Conservation (phyloP, 2,888 invertebrate species). For the Tanaodytes sp. region DNA sequence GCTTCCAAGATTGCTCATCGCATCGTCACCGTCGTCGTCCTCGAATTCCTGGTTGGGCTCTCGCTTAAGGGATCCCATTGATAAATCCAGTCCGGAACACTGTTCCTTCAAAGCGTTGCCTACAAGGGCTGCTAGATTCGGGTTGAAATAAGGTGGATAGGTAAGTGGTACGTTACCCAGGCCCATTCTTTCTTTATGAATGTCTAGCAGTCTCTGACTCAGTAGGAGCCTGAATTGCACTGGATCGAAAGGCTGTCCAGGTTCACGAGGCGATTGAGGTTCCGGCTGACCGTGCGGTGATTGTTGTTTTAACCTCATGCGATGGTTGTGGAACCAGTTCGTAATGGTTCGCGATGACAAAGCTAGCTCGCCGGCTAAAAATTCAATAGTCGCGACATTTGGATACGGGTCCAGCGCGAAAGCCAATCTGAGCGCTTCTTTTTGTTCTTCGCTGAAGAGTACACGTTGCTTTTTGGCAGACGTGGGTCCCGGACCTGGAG, state of each 20-base stretch:
- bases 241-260: conserved; percentile 89
- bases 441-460: conserved; percentile 98
- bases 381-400: conserved; percentile 95
- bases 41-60: conserved; percentile 86
- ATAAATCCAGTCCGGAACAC: conserved; percentile 89
- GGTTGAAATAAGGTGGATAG: conserved; percentile 85
- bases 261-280: conserved; percentile 83
- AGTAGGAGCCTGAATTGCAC: conserved; percentile 91
- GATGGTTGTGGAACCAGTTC: conserved; percentile 99
- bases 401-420: conserved; percentile 98
- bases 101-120: conserved; percentile 84
- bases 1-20: conserved; percentile 83
- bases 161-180: conserved; percentile 84
- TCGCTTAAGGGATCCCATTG: conserved; percentile 85
- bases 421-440: conserved; percentile 93
- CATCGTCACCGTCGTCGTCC: conserved; percentile 79
- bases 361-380: conserved; percentile 91
- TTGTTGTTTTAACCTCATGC: conserved; percentile 97
- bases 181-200: conserved; percentile 89
- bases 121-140: conserved; percentile 85
- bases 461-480: conserved; percentile 96
- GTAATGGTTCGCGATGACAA: conserved; percentile 96
- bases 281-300: conserved; percentile 85
- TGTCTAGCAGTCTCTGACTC: conserved; percentile 89
- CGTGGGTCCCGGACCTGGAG: conserved; percentile 83